A percentile compares a stretch with the other conserved stretches of the same genome.
Conservation (phyloP, 1,140 invertebrate genomes). For the Caenorhabditis tropicalis region DNA sequence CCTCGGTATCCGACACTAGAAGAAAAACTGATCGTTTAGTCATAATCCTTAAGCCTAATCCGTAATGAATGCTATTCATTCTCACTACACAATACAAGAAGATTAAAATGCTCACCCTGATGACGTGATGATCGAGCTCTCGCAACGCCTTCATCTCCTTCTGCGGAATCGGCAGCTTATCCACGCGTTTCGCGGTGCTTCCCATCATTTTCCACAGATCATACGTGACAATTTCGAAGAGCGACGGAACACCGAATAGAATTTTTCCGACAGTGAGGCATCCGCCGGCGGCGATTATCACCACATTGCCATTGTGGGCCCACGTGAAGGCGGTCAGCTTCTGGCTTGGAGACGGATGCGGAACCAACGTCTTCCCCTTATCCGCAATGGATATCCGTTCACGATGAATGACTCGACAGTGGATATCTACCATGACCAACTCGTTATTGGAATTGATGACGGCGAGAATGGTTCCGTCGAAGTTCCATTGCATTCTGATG, state of each 20-base stretch:
- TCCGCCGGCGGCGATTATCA: conserved; percentile 89
- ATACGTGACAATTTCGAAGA: conserved; percentile 72
- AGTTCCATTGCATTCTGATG: conserved; percentile 64
- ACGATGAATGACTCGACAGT: conserved; percentile 55
- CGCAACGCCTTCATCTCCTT: conserved; percentile 83
- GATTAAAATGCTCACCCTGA: conserved; percentile 78
- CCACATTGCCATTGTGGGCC: conserved; percentile 92
- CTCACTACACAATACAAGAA: not conserved
- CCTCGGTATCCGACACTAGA: conserved; percentile 90
- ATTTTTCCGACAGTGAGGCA: conserved; percentile 81
- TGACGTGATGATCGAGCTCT: conserved; percentile 92
- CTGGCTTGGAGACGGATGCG: not conserved
- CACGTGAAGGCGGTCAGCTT: conserved; percentile 83
- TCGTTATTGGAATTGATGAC: conserved; percentile 58
- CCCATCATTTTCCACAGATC: conserved; percentile 66
- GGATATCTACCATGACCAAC: conserved; percentile 58
- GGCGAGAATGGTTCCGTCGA: conserved; percentile 65
- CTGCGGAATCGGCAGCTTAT: conserved; percentile 83
- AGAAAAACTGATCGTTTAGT: conserved; percentile 39
- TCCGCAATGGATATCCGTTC: conserved; percentile 48
- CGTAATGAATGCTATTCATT: not conserved
- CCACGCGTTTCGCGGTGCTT: conserved; percentile 75
- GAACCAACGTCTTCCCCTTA: not conserved
- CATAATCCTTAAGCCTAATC: not conserved
- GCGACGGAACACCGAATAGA: conserved; percentile 52